A percentile compares a stretch with the other conserved stretches of the same genome.
phyloP scores from a whole-genome alignment of 2,888 invertebrate genomes.

The Brachycybe producta region DNA sequence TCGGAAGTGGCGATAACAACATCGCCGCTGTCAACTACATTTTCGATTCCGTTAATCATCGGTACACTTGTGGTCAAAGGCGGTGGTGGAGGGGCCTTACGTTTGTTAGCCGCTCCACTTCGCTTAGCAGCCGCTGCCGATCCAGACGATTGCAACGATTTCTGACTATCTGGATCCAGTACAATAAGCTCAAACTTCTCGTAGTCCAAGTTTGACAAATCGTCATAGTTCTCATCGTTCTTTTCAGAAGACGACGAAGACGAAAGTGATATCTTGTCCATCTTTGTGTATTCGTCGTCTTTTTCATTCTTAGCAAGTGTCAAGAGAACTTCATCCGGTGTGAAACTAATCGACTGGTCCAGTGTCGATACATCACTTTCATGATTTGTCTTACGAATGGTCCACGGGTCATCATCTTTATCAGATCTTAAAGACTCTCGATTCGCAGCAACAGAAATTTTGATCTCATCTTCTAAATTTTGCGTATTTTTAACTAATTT shows the following conservation, averaged over 20 bases:
- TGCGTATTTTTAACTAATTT: neutral
- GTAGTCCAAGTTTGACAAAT: neutral
- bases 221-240: neutral
- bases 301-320: neutral
- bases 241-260: constrained; percentile 1
- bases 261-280: neutral
- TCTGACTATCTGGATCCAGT: constrained; percentile 2
- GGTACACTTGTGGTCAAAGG: constrained; percentile 1
- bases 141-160: too few relatives aligned
- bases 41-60: neutral
- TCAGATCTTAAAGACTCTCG: neutral
- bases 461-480: neutral
- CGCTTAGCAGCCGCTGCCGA: constrained; percentile 9
- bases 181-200: neutral
- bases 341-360: constrained; percentile 3
- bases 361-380: constrained; percentile 1
- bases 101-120: constrained; percentile 14
- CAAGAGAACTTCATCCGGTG: constrained; percentile 3
- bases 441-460: neutral
- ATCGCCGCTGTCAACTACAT: constrained; percentile 1
- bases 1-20: neutral
- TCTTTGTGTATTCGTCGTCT: too few relatives aligned
- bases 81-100: constrained; percentile 20
- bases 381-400: too few relatives aligned
- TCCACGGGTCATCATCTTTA: neutral